Percentiles rank a stretch among this genome's conserved stretches.
phyloP scores from a whole-genome alignment of 2,888 invertebrate genomes.

The Orchesella flavescens region DNA sequence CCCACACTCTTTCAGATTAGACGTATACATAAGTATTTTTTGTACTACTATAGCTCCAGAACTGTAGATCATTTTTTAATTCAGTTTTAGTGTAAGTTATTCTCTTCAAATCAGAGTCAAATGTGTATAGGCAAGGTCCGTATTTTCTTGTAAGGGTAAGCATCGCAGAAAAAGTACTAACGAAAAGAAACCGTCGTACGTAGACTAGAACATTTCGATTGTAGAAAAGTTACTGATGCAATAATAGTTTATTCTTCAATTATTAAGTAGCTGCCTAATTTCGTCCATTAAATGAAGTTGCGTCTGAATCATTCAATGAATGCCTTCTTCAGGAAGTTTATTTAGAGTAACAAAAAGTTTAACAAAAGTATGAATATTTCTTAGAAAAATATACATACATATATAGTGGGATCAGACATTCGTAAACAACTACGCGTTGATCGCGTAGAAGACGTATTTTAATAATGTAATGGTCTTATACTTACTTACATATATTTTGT shows the following conservation, averaged over 20 bases:
- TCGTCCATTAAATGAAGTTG: conserved; percentile 43
- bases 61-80: not conserved
- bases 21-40: too few relatives aligned
- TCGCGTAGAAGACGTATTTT: not conserved
- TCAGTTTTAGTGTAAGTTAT: not conserved
- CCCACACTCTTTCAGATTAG: not conserved
- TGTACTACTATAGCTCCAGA: not conserved
- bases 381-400: not conserved
- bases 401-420: not conserved
- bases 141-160: not conserved
- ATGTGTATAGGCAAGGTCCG: too few relatives aligned
- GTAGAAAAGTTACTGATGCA: too few relatives aligned
- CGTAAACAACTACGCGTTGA: conserved; percentile 3
- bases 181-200: not conserved
- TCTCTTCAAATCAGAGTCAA: too few relatives aligned
- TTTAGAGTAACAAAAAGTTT: not conserved
- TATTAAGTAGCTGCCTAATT: conserved; percentile 35
- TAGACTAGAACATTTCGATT: not conserved
- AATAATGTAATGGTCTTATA: too few relatives aligned
- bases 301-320: conserved; percentile 42
- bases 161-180: not conserved
- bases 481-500: too few relatives aligned
- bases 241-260: not conserved
- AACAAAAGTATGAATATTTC: not conserved
- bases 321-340: conserved; percentile 45